A percentile compares a stretch with the other conserved stretches of the same genome.
phyloP scores from a whole-genome alignment of 2,888 invertebrate genomes.

The Phengaris alcon region DNA sequence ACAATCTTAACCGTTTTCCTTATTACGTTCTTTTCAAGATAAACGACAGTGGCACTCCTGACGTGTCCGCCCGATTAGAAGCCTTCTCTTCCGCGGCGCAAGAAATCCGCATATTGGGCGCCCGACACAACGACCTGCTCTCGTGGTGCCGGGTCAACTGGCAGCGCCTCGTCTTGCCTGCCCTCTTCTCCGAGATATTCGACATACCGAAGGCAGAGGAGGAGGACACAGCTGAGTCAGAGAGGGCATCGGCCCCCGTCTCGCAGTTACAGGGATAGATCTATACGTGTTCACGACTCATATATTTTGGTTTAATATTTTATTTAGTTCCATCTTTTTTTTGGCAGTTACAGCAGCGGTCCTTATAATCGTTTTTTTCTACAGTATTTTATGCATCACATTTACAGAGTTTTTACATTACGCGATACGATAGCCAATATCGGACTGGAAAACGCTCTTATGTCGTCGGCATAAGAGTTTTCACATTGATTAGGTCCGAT shows the following conservation, averaged over 20 bases:
- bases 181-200: constrained; percentile 97
- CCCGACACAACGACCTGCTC: constrained; percentile 89
- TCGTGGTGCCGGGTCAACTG: constrained; percentile 95
- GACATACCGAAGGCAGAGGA: constrained; percentile 88
- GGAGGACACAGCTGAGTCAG: constrained; percentile 43
- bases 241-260: constrained; percentile 38
- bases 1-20: too few relatives aligned
- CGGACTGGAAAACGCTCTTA: too few relatives aligned
- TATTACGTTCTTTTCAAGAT: constrained; percentile 36
- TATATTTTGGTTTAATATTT: constrained; percentile 22
- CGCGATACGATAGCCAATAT: too few relatives aligned
- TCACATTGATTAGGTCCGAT: too few relatives aligned
- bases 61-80: constrained; percentile 51
- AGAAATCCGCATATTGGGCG: constrained; percentile 89
- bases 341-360: background rate
- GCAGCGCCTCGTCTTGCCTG: constrained; percentile 91
- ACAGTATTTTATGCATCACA: too few relatives aligned
- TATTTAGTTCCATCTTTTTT: background rate
- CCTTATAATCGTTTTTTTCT: too few relatives aligned
- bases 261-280: constrained; percentile 35
- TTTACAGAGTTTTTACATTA: too few relatives aligned
- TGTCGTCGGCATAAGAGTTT: too few relatives aligned
- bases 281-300: constrained; percentile 31
- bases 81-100: constrained; percentile 60
- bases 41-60: constrained; percentile 37